These are phyloP conservation scores for Phortica okadai DNA, from an alignment of 2,888 invertebrate species.

Conservation along the genomic window DNA sequence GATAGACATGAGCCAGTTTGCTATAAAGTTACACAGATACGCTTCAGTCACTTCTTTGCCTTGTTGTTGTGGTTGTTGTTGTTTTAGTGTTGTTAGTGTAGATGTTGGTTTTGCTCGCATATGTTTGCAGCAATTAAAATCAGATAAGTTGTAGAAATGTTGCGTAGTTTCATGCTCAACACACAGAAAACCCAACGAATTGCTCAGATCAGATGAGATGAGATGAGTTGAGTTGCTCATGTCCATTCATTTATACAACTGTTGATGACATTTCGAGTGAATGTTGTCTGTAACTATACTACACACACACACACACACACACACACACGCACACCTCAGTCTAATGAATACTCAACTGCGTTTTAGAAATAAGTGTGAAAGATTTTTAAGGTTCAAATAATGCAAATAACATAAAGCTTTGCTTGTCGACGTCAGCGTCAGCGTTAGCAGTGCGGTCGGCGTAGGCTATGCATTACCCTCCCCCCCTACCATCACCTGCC, in stretches of 20 bases:
- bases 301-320: conserved; percentile 36
- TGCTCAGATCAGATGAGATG: background rate
- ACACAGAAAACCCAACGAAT: background rate
- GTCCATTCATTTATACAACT: conserved; percentile 50
- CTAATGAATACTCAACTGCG: background rate
- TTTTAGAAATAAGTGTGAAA: conserved; percentile 57
- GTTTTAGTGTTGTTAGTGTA: too few species aligned
- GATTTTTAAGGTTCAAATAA: conserved; percentile 64
- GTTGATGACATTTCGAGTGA: conserved; percentile 66
- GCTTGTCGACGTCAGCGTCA: background rate
- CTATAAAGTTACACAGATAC: too few species aligned
- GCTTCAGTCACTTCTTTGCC: too few species aligned
- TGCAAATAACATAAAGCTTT: conserved; percentile 36
- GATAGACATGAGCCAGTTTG: too few species aligned
- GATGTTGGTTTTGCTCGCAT: conserved; percentile 38
- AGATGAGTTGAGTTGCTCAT: background rate
- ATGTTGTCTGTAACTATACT: conserved; percentile 62
- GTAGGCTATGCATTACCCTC: too few species aligned
- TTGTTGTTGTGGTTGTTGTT: too few species aligned
- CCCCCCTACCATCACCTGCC: too few species aligned
- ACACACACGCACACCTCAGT: conserved; percentile 24
- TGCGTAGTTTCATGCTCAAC: background rate
- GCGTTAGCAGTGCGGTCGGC: too few species aligned
- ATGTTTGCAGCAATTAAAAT: conserved; percentile 72
- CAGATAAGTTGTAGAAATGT: conserved; percentile 70